Evolutionary conservation across 2,113 vertebrate species (phyloP).

Genomic region (Turnix velox): DNA sequence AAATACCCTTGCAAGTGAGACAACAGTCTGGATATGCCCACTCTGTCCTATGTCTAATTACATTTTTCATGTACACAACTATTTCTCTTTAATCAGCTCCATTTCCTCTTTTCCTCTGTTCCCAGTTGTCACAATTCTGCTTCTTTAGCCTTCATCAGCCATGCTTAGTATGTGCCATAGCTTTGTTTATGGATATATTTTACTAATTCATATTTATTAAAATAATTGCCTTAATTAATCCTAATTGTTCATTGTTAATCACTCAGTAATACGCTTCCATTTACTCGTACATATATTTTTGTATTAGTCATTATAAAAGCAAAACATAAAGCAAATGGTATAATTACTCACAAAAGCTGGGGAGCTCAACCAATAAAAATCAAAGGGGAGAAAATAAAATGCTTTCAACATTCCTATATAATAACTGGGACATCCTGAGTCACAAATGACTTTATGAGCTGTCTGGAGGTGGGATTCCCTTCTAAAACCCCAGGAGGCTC

Average conservation of each 20-base stretch:
- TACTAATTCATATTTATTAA: slow-evolving; percentile 74
- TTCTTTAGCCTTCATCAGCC: neutral
- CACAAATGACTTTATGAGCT: slow-evolving; percentile 64
- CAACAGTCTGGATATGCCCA: neutral
- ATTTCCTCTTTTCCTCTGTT: neutral
- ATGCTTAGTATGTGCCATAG: slow-evolving; percentile 17
- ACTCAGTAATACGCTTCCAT: slow-evolving; percentile 64
- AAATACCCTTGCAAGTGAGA: neutral
- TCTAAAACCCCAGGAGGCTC: slow-evolving; percentile 19
- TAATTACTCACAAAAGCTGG: slow-evolving; percentile 76
- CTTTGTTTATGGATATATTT: slow-evolving; percentile 67
- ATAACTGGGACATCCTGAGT: slow-evolving; percentile 70
- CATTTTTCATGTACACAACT: neutral
- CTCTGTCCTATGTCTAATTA: neutral
- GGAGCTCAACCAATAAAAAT: slow-evolving; percentile 77
- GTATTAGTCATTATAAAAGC: slow-evolving; percentile 74
- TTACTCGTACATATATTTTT: slow-evolving; percentile 65
- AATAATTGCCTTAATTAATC: slow-evolving; percentile 75
- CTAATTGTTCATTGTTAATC: slow-evolving; percentile 75
- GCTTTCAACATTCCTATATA: slow-evolving; percentile 70
- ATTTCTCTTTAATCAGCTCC: slow-evolving; percentile 50
- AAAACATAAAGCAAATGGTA: slow-evolving; percentile 70
- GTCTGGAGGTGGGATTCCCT: slow-evolving; percentile 31
- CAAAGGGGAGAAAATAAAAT: slow-evolving; percentile 73
- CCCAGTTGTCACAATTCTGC: neutral